Conservation (phyloP, 2,888 invertebrate genomes). For the Diaperis boleti region DNA sequence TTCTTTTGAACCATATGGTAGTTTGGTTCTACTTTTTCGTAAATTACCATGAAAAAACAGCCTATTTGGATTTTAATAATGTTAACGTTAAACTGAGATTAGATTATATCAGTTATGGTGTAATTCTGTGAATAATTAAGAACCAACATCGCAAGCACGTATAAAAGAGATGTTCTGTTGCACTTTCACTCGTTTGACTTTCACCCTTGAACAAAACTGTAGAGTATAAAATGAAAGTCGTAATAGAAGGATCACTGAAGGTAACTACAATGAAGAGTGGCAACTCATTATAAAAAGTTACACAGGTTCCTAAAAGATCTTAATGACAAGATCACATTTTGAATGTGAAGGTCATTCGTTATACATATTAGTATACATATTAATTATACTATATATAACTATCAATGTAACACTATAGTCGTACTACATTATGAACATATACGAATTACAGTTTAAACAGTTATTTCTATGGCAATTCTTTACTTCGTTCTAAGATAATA, state of each 20-base stretch:
- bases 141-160: slow-evolving; percentile 36
- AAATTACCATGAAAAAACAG: background rate
- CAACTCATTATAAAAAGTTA: background rate
- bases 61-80: slow-evolving; percentile 14
- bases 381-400: no score
- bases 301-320: background rate
- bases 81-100: slow-evolving; percentile 9
- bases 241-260: slow-evolving; percentile 30
- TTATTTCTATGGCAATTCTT: no score
- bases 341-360: no score
- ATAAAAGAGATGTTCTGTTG: slow-evolving; percentile 39
- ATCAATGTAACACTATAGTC: no score
- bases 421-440: no score
- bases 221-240: slow-evolving; percentile 55
- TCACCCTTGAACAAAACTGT: slow-evolving; percentile 60
- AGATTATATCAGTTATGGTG: slow-evolving; percentile 44
- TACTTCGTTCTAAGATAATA: no score
- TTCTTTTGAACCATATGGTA: no score
- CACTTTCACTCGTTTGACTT: slow-evolving; percentile 59
- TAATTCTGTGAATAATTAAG: slow-evolving; percentile 47
- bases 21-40: slow-evolving; percentile 8
- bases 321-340: no score
- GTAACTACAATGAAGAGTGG: slow-evolving; percentile 14
- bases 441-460: no score
- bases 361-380: no score